Conservation (phyloP, 2,797 vertebrate species). For the Betta splendens region DNA sequence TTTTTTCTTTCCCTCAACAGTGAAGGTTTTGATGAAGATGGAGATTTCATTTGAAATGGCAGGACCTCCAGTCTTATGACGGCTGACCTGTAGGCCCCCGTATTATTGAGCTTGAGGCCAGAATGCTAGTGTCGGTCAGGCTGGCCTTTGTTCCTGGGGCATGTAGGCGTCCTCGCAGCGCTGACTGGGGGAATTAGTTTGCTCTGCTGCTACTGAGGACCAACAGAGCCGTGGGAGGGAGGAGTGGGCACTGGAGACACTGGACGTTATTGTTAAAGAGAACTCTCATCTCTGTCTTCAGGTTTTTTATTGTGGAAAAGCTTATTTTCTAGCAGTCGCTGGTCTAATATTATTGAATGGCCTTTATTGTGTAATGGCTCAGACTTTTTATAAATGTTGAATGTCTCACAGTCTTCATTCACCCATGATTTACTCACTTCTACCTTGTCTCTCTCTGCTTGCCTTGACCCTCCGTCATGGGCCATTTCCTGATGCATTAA, state of each 20-base stretch:
- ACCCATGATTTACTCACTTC: constrained; percentile 55
- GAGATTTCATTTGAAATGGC: constrained; percentile 1
- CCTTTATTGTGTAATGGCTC: too few relatives aligned
- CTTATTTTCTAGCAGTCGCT: not conserved
- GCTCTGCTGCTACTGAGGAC: constrained; percentile 23
- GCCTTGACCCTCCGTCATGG: constrained; percentile 45
- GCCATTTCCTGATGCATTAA: constrained; percentile 66
- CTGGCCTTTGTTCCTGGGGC: constrained; percentile 58
- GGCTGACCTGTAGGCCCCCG: constrained; percentile 29
- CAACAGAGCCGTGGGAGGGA: constrained; percentile 35
- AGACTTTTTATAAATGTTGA: constrained; percentile 16
- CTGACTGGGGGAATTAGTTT: constrained; percentile 53
- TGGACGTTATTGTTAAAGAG: constrained; percentile 44
- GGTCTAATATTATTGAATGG: not conserved
- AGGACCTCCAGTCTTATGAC: constrained; percentile 31
- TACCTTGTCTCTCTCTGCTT: constrained; percentile 44
- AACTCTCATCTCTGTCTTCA: constrained; percentile 9
- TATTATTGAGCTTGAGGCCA: constrained; percentile 48
- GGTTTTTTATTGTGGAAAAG: not conserved
- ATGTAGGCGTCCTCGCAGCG: constrained; percentile 55
- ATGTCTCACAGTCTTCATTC: constrained; percentile 23
- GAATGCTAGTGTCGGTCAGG: constrained; percentile 55
- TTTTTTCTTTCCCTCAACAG: constrained; percentile 7
- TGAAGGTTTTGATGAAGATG: constrained; percentile 10
- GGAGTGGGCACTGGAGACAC: constrained; percentile 49